These are phyloP conservation scores for Drosophila sulfurigaster DNA, from an alignment of 1,140 invertebrate species.

Conservation along the genomic window DNA sequence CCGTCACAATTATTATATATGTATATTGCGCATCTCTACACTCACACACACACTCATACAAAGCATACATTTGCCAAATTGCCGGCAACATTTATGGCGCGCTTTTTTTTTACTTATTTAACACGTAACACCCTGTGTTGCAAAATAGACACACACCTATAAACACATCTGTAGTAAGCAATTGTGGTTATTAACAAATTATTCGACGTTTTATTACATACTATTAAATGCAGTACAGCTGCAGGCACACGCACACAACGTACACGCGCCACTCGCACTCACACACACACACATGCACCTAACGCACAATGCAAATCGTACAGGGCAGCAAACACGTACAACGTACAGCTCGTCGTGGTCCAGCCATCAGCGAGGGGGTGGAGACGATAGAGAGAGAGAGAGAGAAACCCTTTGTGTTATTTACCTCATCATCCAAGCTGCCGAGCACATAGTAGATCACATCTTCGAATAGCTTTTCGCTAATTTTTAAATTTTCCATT, in stretches of 20 bases:
- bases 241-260: slow-evolving; percentile 27
- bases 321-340: slow-evolving; percentile 26
- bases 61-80: slow-evolving; percentile 31
- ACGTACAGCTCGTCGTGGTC: slow-evolving; percentile 10
- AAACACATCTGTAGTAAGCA: not conserved
- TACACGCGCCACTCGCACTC: slow-evolving; percentile 23
- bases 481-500: slow-evolving; percentile 79
- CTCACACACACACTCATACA: slow-evolving; percentile 28
- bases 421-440: slow-evolving; percentile 81
- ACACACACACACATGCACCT: slow-evolving; percentile 23
- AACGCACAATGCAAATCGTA: slow-evolving; percentile 44
- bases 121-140: slow-evolving; percentile 54
- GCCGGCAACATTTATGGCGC: slow-evolving; percentile 75
- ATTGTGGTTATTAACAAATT: not conserved
- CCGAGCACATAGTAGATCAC: slow-evolving; percentile 78
- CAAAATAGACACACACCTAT: not conserved
- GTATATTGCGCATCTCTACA: slow-evolving; percentile 36
- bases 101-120: slow-evolving; percentile 52
- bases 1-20: slow-evolving; percentile 24
- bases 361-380: not conserved
- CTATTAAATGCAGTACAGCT: slow-evolving; percentile 25
- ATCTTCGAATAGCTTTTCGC: slow-evolving; percentile 77
- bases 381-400: not conserved
- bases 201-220: not conserved
- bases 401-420: slow-evolving; percentile 3